A percentile compares a stretch with the other conserved stretches of the same genome.
phyloP scores from a whole-genome alignment of 2,888 invertebrate genomes.

The Mythimna albipuncta region DNA sequence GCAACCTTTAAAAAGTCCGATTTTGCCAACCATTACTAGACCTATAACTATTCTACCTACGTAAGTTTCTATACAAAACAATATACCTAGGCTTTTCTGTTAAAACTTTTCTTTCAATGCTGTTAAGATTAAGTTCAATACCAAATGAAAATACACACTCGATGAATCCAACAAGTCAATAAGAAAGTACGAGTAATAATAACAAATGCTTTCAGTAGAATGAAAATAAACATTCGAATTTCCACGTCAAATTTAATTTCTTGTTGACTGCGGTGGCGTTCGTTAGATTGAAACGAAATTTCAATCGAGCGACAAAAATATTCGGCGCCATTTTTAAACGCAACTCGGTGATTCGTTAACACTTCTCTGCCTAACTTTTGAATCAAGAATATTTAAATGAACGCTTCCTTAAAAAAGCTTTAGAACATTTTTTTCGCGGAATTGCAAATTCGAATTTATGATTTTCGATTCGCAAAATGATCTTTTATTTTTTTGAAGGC shows the following conservation, averaged over 20 bases:
- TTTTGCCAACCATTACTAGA: background rate
- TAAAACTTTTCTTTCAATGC: background rate
- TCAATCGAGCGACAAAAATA: constrained; percentile 79
- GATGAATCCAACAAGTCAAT: constrained; percentile 33
- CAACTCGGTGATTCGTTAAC: constrained; percentile 67
- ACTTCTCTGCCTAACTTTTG: constrained; percentile 64
- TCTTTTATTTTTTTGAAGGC: constrained; percentile 39
- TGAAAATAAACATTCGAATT: constrained; percentile 75
- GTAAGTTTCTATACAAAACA: background rate
- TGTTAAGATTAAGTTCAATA: background rate
- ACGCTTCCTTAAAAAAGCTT: constrained; percentile 56
- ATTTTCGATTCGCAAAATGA: constrained; percentile 56
- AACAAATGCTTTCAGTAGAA: constrained; percentile 46
- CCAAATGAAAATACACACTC: constrained; percentile 12
- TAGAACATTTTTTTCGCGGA: constrained; percentile 41
- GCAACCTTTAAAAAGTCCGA: background rate
- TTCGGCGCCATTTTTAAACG: constrained; percentile 73
- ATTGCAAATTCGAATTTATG: constrained; percentile 53
- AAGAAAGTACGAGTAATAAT: constrained; percentile 45
- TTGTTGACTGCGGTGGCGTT: constrained; percentile 80
- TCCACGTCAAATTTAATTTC: constrained; percentile 81
- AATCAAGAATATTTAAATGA: constrained; percentile 65
- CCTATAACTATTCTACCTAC: background rate
- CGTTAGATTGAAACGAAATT: constrained; percentile 83
- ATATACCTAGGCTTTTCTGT: background rate